Percentiles rank a stretch among this genome's conserved stretches.
Evolutionary conservation across 2,888 invertebrate genomes (phyloP).

Genomic region (Carabus problematicus): DNA sequence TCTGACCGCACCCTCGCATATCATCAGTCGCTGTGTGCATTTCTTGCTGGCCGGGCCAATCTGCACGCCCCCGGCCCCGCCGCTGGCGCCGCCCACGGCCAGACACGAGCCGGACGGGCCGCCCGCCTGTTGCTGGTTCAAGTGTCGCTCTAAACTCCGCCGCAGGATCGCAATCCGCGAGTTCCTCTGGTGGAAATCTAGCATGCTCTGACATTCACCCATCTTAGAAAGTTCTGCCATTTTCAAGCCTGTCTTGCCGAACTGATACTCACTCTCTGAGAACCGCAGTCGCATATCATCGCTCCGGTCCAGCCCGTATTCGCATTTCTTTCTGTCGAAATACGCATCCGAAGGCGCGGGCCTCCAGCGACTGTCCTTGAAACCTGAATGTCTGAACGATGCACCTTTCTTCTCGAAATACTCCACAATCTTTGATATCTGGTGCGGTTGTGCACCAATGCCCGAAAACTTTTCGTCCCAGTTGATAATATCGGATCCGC

Average conservation of each 20-base stretch:
- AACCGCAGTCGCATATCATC: constrained; percentile 50
- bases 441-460: constrained; percentile 62
- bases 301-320: constrained; percentile 19
- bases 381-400: constrained; percentile 62
- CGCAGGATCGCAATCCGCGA: constrained; percentile 51
- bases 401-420: constrained; percentile 84
- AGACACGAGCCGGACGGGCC: constrained; percentile 52
- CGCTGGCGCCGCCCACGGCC: constrained; percentile 53
- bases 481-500: constrained; percentile 76
- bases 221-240: constrained; percentile 47
- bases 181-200: constrained; percentile 46
- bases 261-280: constrained; percentile 51
- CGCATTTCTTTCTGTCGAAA: constrained; percentile 34
- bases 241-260: constrained; percentile 49
- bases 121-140: constrained; percentile 40
- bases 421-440: constrained; percentile 85
- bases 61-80: constrained; percentile 53
- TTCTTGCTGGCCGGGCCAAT: constrained; percentile 53
- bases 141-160: constrained; percentile 50
- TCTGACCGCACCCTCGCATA: constrained; percentile 87
- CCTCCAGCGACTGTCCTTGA: constrained; percentile 56
- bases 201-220: constrained; percentile 37
- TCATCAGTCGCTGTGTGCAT: constrained; percentile 71
- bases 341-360: constrained; percentile 55
- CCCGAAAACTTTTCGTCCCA: constrained; percentile 72